Evolutionary conservation across 2,113 vertebrate genomes (phyloP).

Genomic region (Pelobates fuscus): DNA sequence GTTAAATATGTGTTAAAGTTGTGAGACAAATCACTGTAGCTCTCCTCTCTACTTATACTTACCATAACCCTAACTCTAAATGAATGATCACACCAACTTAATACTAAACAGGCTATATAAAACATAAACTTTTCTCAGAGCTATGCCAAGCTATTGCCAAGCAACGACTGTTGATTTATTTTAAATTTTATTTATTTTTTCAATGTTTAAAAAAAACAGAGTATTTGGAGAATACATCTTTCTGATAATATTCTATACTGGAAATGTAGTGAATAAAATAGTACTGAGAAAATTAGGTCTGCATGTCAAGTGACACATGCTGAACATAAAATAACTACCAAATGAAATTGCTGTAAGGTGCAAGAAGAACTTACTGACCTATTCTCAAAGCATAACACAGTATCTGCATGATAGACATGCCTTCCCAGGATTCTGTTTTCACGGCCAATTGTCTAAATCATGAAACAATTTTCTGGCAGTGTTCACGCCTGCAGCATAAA

Average conservation of each 20-base stretch:
- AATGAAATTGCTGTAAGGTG: not conserved
- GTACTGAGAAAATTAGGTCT: not conserved
- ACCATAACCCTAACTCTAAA: no score
- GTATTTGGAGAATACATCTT: no score
- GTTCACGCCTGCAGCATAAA: slow-evolving; percentile 23
- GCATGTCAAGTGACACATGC: not conserved
- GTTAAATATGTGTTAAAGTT: no score
- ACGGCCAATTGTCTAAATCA: not conserved
- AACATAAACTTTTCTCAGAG: no score
- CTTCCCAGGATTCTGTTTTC: not conserved
- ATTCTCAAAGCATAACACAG: slow-evolving; percentile 2
- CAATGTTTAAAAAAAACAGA: no score
- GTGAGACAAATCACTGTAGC: no score
- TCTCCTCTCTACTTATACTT: no score
- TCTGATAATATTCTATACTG: not conserved
- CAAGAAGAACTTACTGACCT: slow-evolving; percentile 8
- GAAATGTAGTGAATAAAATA: not conserved
- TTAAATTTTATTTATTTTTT: no score
- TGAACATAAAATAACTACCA: slow-evolving; percentile 4
- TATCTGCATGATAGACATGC: not conserved
- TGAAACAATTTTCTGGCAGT: slow-evolving; percentile 12
- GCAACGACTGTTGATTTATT: no score
- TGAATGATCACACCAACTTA: no score
- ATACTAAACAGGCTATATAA: no score
- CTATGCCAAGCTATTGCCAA: no score